These are phyloP conservation scores for Bergia puertoricense DNA, from an alignment of 92 coral and sea anemone species.

Conservation along the genomic window DNA sequence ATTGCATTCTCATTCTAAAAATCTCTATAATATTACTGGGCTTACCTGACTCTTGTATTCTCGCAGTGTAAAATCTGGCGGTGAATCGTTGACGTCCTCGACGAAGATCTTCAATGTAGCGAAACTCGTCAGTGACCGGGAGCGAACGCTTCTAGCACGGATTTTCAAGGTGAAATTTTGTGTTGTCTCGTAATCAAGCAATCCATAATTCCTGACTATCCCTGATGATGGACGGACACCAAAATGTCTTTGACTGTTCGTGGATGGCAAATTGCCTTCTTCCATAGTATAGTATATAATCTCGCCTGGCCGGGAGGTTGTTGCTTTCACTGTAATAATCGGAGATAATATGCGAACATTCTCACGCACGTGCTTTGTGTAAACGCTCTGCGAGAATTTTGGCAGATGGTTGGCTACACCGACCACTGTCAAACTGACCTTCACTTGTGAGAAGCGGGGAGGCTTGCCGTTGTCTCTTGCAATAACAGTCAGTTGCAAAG, in stretches of 20 bases:
- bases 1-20: too few species aligned
- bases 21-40: too few species aligned
- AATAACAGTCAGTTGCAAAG: conserved; percentile 57
- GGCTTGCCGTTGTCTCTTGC: conserved; percentile 87
- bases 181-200: conserved; percentile 86
- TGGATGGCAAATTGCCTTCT: conserved; percentile 66
- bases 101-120: conserved; percentile 76
- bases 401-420: conserved; percentile 82
- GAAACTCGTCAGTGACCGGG: conserved; percentile 72
- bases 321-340: conserved; percentile 59
- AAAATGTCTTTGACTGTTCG: conserved; percentile 71
- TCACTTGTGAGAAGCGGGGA: conserved; percentile 49
- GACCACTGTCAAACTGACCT: conserved; percentile 67
- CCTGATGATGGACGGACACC: conserved; percentile 64
- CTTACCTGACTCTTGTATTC: conserved; percentile 85
- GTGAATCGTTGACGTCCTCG: conserved; percentile 92
- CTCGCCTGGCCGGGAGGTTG: conserved; percentile 46
- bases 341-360: conserved; percentile 43
- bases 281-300: conserved; percentile 71
- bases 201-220: conserved; percentile 45
- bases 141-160: conserved; percentile 70
- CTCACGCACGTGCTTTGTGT: conserved; percentile 71
- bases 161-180: conserved; percentile 80
- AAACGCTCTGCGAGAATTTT: conserved; percentile 65
- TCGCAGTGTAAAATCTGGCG: conserved; percentile 83